Evolutionary conservation across 2,888 invertebrate genomes (phyloP).

Genomic region (Sepiola atlantica): DNA sequence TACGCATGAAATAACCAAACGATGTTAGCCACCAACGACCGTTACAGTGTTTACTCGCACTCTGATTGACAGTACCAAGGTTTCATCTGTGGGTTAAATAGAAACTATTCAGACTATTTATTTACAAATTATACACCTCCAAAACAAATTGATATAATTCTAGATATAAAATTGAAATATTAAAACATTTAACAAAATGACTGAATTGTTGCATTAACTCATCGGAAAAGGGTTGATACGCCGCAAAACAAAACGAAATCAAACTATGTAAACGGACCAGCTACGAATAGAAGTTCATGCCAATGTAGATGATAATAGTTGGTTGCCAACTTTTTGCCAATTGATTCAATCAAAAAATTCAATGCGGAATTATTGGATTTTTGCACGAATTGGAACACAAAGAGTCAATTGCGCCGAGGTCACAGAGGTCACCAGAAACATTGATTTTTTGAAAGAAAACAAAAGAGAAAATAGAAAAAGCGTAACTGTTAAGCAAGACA

Average conservation of each 20-base stretch:
- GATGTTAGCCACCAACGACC: too few relatives aligned
- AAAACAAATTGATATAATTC: too few relatives aligned
- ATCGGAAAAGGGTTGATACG: too few relatives aligned
- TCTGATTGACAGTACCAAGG: too few relatives aligned
- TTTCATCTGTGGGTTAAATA: too few relatives aligned
- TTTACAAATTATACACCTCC: too few relatives aligned
- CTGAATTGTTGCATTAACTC: too few relatives aligned
- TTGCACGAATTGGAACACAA: neutral
- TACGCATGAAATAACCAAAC: too few relatives aligned
- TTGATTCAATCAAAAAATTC: neutral
- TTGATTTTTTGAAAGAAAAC: neutral
- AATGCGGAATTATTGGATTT: neutral
- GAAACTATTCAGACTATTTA: too few relatives aligned
- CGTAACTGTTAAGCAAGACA: neutral
- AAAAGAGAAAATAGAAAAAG: neutral
- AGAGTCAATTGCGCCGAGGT: neutral
- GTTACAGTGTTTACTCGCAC: too few relatives aligned
- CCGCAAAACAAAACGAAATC: neutral
- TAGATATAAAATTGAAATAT: too few relatives aligned
- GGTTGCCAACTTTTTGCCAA: neutral
- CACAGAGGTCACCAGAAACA: neutral
- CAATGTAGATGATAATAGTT: neutral
- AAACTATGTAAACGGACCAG: neutral
- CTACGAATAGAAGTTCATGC: neutral
- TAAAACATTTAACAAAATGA: too few relatives aligned